Evolutionary conservation across 2,797 vertebrate species (phyloP), one percentile per base, ranked within the genome.

Genomic region (Dryobates pubescens): DNA sequence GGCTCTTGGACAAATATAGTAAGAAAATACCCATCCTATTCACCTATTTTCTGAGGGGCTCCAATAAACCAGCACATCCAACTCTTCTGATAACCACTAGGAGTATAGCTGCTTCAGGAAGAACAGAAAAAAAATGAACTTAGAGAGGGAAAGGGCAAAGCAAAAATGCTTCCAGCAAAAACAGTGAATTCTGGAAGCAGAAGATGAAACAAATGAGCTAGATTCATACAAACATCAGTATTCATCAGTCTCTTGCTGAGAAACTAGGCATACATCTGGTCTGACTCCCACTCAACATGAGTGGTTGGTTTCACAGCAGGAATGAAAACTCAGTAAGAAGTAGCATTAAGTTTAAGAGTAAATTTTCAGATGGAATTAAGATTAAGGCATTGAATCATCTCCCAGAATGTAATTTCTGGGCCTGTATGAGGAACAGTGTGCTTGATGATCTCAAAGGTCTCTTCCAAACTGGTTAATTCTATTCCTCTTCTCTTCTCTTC

Each of bases 191-290:
- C 43, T 73, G 53, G 29, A 88, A 92, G 58, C 11, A 70, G 32
- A 91, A 70, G 29, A 84, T 36, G 53, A 79, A 95, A 65, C 29
- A 79, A 72, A 63, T 72, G 76, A 94, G 26, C 23, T 15, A 56
- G 75, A 90, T 72, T 76, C 92, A 91, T n/a, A 4, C 7, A 72
- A 91, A 72, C 20, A 54, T 32, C 76, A 47, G 4, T 59, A 67
- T 91, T 82, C 88, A 34, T 94, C 86, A 84, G 36, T 32, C 71
- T 78, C 51, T 78, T 82, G 70, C 80, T 86, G 93, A 43, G 29
- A 81, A 91, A 92, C 83, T 67, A 80, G 80, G 53, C 86, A 67
- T 43, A 56, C 0, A 3, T 77, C 78, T 75, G 74, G 45, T 68
- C 77, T 79, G 65, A 88, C 56, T 90, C 57, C 54, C 64, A 32